These are phyloP conservation scores for Nothocercus julius DNA, from an alignment of 2,113 vertebrate genomes.

Conservation along the genomic window DNA sequence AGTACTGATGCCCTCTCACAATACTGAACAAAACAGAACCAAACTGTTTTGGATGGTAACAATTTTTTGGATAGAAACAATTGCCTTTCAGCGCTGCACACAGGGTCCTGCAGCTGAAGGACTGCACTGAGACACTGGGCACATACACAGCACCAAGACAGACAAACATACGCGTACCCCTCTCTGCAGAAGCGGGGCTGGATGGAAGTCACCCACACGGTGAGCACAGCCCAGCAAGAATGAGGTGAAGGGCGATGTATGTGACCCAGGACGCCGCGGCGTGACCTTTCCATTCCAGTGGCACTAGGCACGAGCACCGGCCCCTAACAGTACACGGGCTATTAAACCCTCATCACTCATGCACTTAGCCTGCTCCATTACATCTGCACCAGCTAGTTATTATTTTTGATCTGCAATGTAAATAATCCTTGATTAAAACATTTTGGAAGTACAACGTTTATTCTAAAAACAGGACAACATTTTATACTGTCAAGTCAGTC, in stretches of 20 bases:
- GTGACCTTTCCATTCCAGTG: neutral
- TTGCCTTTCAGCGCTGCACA: fast-evolving
- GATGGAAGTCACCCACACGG: neutral
- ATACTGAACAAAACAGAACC: neutral
- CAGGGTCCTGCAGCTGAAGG: neutral
- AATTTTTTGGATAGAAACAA: neutral
- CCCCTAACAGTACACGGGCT: neutral
- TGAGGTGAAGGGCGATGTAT: neutral
- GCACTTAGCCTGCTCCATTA: neutral
- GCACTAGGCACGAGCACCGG: neutral
- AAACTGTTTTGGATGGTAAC: neutral
- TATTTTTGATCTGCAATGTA: fast-evolving
- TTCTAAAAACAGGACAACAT: neutral
- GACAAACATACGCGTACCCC: fast-evolving
- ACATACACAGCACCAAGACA: too few relatives aligned
- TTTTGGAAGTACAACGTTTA: neutral
- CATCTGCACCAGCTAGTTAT: neutral
- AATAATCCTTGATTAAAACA: neutral
- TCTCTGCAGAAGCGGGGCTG: fast-evolving
- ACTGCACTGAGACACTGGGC: fast-evolving
- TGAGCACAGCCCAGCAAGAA: neutral
- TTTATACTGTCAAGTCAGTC: neutral
- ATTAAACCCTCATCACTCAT: neutral
- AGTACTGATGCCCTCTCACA: neutral
- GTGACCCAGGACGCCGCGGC: constrained; percentile 11